A percentile compares a stretch with the other conserved stretches of the same genome.
Conservation (phyloP, 2,113 vertebrate genomes). For the Podocnemis expansa region DNA sequence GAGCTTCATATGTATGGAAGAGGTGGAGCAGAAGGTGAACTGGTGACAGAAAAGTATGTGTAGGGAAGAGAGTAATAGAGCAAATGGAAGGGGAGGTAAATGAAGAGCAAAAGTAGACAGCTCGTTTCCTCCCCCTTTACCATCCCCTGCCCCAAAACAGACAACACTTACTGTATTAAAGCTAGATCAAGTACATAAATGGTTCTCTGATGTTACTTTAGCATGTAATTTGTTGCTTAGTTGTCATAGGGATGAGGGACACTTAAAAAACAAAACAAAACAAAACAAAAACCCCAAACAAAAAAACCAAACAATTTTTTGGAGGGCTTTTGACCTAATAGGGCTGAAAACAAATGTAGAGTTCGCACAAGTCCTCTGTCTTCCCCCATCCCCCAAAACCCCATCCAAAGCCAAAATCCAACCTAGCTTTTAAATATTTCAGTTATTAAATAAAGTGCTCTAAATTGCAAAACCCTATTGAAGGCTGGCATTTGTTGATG, state of each 20-base stretch:
- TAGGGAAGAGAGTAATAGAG: background rate
- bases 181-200: background rate
- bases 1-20: background rate
- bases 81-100: background rate
- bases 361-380: too few species aligned
- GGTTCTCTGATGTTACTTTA: background rate
- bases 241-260: background rate
- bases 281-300: too few species aligned
- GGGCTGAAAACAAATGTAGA: background rate
- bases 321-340: background rate
- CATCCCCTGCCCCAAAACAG: background rate
- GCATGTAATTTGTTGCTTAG: too few species aligned
- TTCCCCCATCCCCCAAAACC: background rate
- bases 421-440: too few species aligned
- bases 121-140: background rate
- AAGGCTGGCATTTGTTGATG: background rate
- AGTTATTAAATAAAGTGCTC: background rate
- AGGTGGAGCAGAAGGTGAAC: background rate
- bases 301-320: too few species aligned
- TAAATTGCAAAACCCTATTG: background rate
- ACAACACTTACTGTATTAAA: background rate
- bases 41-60: background rate
- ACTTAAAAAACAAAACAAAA: accelerated
- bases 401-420: too few species aligned
- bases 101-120: background rate